These are phyloP conservation scores for Microchrysa polita DNA, from an alignment of 2,888 invertebrate species.

Conservation along the genomic window DNA sequence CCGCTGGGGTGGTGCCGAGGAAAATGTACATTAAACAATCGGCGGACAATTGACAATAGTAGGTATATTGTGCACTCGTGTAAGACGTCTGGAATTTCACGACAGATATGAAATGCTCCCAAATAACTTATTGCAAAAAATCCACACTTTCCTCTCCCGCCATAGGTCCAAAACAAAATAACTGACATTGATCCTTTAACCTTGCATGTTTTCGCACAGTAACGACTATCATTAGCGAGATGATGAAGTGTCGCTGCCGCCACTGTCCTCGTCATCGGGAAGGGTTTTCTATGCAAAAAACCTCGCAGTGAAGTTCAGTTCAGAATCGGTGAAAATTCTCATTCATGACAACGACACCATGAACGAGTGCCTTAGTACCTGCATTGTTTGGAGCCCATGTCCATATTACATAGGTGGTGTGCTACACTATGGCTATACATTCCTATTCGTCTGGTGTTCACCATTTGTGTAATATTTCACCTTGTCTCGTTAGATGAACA, in stretches of 20 bases:
- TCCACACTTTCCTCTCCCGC: no score
- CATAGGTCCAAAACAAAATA: no score
- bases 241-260: neutral
- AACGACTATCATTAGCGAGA: neutral
- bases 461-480: constrained; percentile 16
- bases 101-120: no score
- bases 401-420: constrained; percentile 32
- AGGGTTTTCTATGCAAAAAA: neutral
- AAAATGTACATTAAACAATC: no score
- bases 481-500: constrained; percentile 26
- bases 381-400: neutral
- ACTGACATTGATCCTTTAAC: no score
- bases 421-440: no score
- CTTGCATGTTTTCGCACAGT: neutral
- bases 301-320: neutral
- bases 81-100: no score
- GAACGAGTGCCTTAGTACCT: neutral
- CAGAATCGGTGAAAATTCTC: constrained; percentile 4
- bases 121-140: no score
- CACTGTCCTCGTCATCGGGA: no score
- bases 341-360: constrained; percentile 8
- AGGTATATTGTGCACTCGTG: no score
- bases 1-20: no score
- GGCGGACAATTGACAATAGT: no score
- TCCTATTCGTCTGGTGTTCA: neutral